Conservation (phyloP, 1,140 invertebrate species). For the Nebria ingens region DNA sequence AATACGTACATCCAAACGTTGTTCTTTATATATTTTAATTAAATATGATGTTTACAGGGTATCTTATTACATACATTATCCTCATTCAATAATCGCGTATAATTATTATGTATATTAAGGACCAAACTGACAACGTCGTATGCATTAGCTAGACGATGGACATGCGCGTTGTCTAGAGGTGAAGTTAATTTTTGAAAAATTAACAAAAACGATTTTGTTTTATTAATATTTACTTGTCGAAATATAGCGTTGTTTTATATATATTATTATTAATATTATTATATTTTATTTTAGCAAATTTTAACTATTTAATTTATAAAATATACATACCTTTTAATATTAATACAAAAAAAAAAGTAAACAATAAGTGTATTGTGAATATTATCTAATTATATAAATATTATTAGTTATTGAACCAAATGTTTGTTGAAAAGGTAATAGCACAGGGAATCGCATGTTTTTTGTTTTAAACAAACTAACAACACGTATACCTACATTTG, state of each 20-base stretch:
- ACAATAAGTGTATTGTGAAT: background rate
- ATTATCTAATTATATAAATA: constrained; percentile 1
- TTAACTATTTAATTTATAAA: constrained; percentile 18
- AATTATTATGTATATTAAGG: constrained; percentile 31
- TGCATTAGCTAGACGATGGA: background rate
- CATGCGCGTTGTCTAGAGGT: constrained; percentile 21
- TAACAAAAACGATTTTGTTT: too few relatives aligned
- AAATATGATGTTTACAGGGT: constrained; percentile 38
- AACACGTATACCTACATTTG: too few relatives aligned
- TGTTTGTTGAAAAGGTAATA: background rate
- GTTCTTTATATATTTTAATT: constrained; percentile 36
- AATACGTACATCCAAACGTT: background rate
- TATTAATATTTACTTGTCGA: constrained; percentile 20
- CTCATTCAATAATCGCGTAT: constrained; percentile 28
- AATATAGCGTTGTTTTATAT: constrained; percentile 22
- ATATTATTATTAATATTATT: too few relatives aligned
- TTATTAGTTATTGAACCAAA: constrained; percentile 4
- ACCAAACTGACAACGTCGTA: constrained; percentile 30
- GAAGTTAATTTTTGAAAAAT: constrained; percentile 17
- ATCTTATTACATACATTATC: constrained; percentile 36
- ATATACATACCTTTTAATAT: too few relatives aligned
- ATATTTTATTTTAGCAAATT: constrained; percentile 21
- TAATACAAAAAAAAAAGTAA: too few relatives aligned
- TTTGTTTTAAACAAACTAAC: too few relatives aligned
- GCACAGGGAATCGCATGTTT: background rate